phyloP scores from a whole-genome alignment of 2,113 vertebrate genomes.

The Suricata suricatta region DNA sequence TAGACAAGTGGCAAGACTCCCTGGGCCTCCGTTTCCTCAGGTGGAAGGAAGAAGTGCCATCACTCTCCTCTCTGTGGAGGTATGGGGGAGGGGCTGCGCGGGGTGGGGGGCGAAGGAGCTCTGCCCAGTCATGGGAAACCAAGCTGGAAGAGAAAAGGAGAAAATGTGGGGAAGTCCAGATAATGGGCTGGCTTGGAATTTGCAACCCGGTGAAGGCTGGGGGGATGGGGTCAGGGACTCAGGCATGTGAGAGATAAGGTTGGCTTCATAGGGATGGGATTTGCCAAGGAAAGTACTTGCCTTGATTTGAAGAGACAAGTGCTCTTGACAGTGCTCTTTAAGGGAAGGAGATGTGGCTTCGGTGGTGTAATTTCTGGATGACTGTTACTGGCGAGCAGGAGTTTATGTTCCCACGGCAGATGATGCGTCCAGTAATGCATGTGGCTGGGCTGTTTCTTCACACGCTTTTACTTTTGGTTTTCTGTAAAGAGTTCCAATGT shows the following conservation, averaged over 20 bases:
- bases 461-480: conserved; percentile 12
- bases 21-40: neutral
- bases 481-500: neutral
- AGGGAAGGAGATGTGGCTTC: neutral
- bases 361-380: neutral
- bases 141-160: neutral
- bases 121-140: neutral
- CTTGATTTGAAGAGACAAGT: neutral
- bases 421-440: no score
- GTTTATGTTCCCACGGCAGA: neutral
- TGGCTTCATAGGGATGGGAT: neutral
- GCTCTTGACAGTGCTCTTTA: neutral
- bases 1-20: neutral
- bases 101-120: neutral
- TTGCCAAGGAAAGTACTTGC: neutral
- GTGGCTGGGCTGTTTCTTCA: neutral
- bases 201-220: neutral
- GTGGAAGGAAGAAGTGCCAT: neutral
- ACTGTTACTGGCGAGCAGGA: neutral
- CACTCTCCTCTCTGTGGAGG: neutral
- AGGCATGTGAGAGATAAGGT: neutral
- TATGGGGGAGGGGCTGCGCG: neutral
- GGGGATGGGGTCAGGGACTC: neutral
- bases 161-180: neutral
- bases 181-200: neutral